Conservation (phyloP, 2,797 vertebrate species). For the Urosaurus nigricauda region DNA sequence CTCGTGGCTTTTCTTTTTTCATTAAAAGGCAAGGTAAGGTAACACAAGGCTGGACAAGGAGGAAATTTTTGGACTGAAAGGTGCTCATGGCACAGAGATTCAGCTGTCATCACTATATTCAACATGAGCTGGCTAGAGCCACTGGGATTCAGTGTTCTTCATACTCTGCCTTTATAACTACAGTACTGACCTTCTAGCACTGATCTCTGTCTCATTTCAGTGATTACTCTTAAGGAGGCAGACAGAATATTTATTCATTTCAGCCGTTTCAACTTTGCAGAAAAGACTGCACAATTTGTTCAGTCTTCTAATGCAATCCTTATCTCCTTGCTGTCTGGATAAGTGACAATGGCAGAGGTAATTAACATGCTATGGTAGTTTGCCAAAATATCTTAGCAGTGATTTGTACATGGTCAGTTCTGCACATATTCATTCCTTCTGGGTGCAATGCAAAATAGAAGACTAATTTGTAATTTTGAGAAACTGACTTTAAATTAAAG, state of each 20-base stretch:
- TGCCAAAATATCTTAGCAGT: background rate
- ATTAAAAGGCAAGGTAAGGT: too few relatives aligned
- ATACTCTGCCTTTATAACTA: background rate
- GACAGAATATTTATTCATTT: background rate
- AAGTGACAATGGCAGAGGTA: background rate
- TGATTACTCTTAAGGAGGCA: background rate
- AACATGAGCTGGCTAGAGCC: background rate
- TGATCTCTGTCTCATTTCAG: background rate
- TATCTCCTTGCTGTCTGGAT: background rate
- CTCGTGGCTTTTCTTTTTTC: too few relatives aligned
- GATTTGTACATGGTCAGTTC: slow-evolving; percentile 15
- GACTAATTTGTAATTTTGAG: slow-evolving; percentile 7
- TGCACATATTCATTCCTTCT: background rate
- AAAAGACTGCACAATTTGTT: slow-evolving; percentile 9
- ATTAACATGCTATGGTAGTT: background rate
- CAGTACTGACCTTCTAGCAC: background rate
- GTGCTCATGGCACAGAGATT: background rate
- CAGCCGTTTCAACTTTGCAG: background rate
- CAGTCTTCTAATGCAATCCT: slow-evolving; percentile 12
- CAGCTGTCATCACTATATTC: background rate
- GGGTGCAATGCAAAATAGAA: background rate
- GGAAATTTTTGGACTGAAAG: background rate
- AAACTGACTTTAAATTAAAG: slow-evolving; percentile 21
- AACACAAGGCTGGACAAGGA: too few relatives aligned
- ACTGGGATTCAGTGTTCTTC: background rate